These are phyloP conservation scores for Sarcophaga peregrina DNA, from an alignment of 1,140 invertebrate species.

Conservation along the genomic window DNA sequence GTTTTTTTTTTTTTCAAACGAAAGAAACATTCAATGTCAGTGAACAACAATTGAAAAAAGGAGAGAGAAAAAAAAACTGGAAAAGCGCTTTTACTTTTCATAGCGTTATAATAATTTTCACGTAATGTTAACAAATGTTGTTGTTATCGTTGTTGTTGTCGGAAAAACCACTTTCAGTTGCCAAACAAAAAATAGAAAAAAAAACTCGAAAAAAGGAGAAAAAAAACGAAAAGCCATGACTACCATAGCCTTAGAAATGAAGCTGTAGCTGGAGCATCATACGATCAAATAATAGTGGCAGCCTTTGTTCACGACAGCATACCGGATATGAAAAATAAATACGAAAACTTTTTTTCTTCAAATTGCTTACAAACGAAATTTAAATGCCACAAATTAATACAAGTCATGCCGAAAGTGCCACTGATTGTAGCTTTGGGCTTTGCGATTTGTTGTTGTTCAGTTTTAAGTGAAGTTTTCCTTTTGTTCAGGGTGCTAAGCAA, in stretches of 20 bases:
- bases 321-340: neutral
- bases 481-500: too few relatives aligned
- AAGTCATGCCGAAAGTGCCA: too few relatives aligned
- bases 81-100: constrained; percentile 45
- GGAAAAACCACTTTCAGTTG: constrained; percentile 46
- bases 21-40: neutral
- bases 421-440: too few relatives aligned
- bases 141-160: neutral
- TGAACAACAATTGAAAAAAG: constrained; percentile 29
- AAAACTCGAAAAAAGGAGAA: neutral
- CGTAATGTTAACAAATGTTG: constrained; percentile 26
- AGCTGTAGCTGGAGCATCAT: neutral
- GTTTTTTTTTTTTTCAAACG: too few relatives aligned
- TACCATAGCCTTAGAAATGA: too few relatives aligned
- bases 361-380: neutral
- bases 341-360: neutral
- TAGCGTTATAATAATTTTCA: constrained; percentile 21
- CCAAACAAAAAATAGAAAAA: neutral
- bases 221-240: too few relatives aligned
- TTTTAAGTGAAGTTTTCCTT: too few relatives aligned
- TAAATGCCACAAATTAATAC: too few relatives aligned
- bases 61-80: neutral
- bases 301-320: neutral
- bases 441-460: too few relatives aligned
- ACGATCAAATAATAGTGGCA: too few relatives aligned